phyloP scores from a whole-genome alignment of 1,140 invertebrate species.

The Meloidogyne chitwoodi region DNA sequence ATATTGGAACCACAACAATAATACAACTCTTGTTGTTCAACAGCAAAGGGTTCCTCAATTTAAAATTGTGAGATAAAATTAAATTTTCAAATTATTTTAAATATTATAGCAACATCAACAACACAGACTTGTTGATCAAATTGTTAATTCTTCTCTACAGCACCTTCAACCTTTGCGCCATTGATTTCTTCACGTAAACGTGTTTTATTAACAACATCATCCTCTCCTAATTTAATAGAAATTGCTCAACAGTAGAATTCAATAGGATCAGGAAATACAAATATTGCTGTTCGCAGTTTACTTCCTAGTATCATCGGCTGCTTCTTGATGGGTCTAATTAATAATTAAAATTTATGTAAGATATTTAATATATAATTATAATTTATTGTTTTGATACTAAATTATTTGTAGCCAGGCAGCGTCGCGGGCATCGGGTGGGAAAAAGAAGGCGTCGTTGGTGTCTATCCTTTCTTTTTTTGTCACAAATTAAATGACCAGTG shows the following conservation, averaged over 20 bases:
- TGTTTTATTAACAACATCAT: background rate
- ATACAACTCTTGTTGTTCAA: no score
- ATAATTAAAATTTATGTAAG: no score
- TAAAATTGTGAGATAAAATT: background rate
- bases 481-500: no score
- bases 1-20: background rate
- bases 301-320: no score
- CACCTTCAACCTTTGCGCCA: conserved; percentile 9
- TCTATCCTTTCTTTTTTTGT: no score
- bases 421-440: no score
- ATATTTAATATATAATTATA: no score
- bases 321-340: no score
- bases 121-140: background rate
- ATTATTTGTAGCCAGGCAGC: no score
- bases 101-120: background rate
- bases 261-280: background rate
- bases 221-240: background rate
- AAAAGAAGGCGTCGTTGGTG: no score
- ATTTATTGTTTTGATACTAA: no score
- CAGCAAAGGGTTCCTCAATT: background rate
- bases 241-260: background rate
- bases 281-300: no score
- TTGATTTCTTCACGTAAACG: conserved; percentile 29
- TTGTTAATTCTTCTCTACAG: background rate
- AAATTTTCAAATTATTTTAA: background rate